A percentile compares a stretch with the other conserved stretches of the same genome.
These are phyloP conservation scores for Sceloporus tristichus DNA, from an alignment of 2,113 vertebrate genomes.

Conservation along the genomic window DNA sequence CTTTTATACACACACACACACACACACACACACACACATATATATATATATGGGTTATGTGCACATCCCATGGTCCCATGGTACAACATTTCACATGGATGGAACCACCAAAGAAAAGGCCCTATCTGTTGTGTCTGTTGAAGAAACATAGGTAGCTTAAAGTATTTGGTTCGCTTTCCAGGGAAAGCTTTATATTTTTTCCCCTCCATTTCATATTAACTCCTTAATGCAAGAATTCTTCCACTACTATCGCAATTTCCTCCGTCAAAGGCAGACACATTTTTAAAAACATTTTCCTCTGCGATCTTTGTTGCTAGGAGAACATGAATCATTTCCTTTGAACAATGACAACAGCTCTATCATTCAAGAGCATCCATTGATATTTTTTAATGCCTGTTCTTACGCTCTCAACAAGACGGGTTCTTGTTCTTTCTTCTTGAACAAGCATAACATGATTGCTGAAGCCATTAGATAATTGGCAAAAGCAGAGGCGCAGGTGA, in stretches of 20 bases:
- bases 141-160: background rate
- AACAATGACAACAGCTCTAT: slow-evolving; percentile 82
- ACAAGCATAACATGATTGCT: slow-evolving; percentile 86
- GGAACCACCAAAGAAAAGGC: too few species aligned
- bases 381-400: slow-evolving; percentile 83
- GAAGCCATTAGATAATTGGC: slow-evolving; percentile 84
- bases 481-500: slow-evolving; percentile 82
- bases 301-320: slow-evolving; percentile 78
- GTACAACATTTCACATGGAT: too few species aligned
- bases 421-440: slow-evolving; percentile 87
- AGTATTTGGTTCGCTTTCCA: background rate
- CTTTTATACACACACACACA: too few species aligned
- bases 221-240: slow-evolving; percentile 81
- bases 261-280: slow-evolving; percentile 73
- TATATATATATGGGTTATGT: too few species aligned
- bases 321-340: slow-evolving; percentile 84
- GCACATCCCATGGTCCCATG: too few species aligned
- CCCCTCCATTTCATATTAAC: slow-evolving; percentile 70
- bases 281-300: slow-evolving; percentile 24
- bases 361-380: slow-evolving; percentile 81
- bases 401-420: slow-evolving; percentile 83
- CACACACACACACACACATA: too few species aligned
- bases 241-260: slow-evolving; percentile 79
- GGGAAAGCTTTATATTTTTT: slow-evolving; percentile 29
- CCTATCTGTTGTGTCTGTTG: too few species aligned